Evolutionary conservation across 1,140 invertebrate species (phyloP).

Genomic region (Chironomus tepperi): DNA sequence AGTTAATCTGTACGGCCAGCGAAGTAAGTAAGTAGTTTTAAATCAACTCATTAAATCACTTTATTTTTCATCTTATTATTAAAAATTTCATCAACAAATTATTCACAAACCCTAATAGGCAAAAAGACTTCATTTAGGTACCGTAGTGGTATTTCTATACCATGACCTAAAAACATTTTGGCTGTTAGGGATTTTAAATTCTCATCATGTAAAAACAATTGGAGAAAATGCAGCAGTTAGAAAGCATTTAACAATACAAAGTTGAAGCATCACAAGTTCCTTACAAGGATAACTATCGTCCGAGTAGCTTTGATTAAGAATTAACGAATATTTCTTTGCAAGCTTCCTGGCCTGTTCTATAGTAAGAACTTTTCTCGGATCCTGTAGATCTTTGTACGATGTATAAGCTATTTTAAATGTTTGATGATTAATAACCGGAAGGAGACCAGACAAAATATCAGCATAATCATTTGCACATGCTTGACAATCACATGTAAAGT

Average conservation of each 20-base stretch:
- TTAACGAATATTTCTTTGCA: background rate
- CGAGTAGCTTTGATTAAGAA: background rate
- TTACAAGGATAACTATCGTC: background rate
- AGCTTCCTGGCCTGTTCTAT: background rate
- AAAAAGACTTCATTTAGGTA: too few relatives aligned
- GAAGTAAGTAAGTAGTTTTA: too few relatives aligned
- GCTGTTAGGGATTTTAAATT: too few relatives aligned
- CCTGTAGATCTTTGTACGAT: background rate
- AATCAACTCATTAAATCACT: too few relatives aligned
- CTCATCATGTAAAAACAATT: background rate
- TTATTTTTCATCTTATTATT: too few relatives aligned
- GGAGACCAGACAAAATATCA: background rate
- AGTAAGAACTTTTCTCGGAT: background rate
- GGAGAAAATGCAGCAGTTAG: background rate
- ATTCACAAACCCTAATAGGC: too few relatives aligned
- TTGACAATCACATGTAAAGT: background rate
- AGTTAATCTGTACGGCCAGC: too few relatives aligned
- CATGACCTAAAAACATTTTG: too few relatives aligned
- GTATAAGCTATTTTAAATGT: background rate
- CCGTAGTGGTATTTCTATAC: too few relatives aligned
- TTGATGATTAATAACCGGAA: background rate
- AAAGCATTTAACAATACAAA: slow-evolving; percentile 4
- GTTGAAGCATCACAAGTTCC: background rate
- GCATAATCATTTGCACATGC: background rate
- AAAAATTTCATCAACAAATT: too few relatives aligned